Conservation (phyloP, 2,113 vertebrate genomes). For the Sialia sialis region DNA sequence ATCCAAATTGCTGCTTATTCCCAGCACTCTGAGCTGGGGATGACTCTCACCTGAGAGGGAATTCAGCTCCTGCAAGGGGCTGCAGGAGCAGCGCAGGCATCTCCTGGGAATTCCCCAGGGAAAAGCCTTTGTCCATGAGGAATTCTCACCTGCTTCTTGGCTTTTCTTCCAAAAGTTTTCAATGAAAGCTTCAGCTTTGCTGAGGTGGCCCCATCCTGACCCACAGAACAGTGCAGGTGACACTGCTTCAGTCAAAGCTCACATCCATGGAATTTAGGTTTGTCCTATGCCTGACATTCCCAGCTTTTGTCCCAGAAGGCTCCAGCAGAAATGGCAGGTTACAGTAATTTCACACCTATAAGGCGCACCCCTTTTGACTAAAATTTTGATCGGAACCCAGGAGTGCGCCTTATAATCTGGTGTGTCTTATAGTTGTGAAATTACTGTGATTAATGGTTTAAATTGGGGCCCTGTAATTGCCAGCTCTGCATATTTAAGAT, state of each 20-base stretch:
- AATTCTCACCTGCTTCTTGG: background rate
- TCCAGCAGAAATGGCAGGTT: background rate
- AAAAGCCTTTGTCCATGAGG: accelerated
- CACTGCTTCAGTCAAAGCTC: background rate
- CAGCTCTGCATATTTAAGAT: background rate
- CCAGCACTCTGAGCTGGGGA: background rate
- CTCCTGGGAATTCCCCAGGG: background rate
- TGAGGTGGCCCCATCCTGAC: background rate
- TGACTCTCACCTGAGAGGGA: background rate
- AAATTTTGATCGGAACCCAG: too few relatives aligned
- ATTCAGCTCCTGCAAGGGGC: background rate
- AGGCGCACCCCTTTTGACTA: too few relatives aligned
- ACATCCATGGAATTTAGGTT: background rate
- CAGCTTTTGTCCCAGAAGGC: background rate
- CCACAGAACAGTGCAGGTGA: background rate
- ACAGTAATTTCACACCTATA: too few relatives aligned
- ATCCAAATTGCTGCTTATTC: background rate
- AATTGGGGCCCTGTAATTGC: background rate
- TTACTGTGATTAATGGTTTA: background rate
- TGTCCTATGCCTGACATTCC: background rate
- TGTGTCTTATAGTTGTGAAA: too few relatives aligned
- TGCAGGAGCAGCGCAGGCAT: background rate
- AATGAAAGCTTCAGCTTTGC: background rate
- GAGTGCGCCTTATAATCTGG: too few relatives aligned
- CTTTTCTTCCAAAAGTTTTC: background rate